Percentiles rank a stretch among this genome's conserved stretches.
phyloP scores from a whole-genome alignment of 2,113 vertebrate species.

The Gallinago jamesoni region DNA sequence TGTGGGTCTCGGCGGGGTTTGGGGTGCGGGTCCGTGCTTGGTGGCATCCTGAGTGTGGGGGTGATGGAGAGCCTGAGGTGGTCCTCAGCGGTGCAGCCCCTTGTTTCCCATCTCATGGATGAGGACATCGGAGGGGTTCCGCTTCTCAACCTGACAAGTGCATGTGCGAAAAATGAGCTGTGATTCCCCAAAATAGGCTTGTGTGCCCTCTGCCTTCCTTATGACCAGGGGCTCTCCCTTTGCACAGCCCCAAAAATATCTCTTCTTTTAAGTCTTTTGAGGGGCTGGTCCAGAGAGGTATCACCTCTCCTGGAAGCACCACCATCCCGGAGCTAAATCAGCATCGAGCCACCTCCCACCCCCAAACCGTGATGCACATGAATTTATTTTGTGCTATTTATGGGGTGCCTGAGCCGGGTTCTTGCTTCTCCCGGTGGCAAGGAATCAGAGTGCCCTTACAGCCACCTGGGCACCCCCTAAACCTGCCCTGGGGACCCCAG shows the following conservation, averaged over 20 bases:
- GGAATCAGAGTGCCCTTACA: background rate
- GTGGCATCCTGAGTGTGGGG: background rate
- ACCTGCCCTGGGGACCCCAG: background rate
- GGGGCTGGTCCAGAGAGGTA: background rate
- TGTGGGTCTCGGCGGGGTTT: fast-evolving
- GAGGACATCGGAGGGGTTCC: background rate
- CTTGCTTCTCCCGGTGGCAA: fast-evolving
- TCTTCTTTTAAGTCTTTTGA: background rate
- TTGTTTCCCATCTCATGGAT: background rate
- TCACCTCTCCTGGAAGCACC: background rate
- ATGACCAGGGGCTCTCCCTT: background rate
- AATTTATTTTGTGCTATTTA: background rate
- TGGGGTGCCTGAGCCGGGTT: background rate
- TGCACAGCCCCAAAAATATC: background rate
- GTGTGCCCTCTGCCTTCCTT: background rate
- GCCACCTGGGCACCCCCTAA: background rate
- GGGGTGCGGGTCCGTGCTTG: background rate
- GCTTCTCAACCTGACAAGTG: background rate
- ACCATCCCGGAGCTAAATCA: background rate
- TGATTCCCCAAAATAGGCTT: background rate
- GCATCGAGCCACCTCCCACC: background rate
- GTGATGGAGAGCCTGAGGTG: background rate
- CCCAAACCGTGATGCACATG: background rate
- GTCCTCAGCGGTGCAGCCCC: fast-evolving
- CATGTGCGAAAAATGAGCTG: background rate